phyloP scores from a whole-genome alignment of 2,113 vertebrate species.

The Jacana jacana region DNA sequence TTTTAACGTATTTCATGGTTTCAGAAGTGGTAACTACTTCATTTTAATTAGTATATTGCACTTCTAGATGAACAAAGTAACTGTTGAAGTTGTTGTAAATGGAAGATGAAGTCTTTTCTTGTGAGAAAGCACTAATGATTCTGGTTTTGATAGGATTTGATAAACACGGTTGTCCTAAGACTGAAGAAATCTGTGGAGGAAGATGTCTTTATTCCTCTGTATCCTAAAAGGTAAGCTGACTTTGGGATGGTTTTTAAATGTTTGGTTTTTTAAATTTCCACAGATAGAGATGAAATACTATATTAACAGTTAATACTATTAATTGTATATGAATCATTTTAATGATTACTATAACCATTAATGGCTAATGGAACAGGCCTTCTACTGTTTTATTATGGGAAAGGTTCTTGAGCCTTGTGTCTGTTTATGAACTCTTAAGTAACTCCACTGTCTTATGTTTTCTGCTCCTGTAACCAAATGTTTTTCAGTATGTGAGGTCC shows the following conservation, averaged over 20 bases:
- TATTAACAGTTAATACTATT: not conserved
- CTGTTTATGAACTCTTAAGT: not conserved
- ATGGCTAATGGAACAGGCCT: not conserved
- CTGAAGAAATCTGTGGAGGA: constrained; percentile 87
- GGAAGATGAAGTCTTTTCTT: not conserved
- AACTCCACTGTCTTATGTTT: not conserved
- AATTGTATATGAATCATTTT: not conserved
- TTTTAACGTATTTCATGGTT: not conserved
- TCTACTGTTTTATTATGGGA: not conserved
- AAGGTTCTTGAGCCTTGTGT: not conserved
- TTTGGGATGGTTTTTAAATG: not conserved
- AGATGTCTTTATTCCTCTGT: constrained; percentile 92
- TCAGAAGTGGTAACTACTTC: not conserved
- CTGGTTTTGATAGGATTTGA: constrained; percentile 75
- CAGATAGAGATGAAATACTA: not conserved
- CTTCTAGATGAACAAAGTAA: not conserved
- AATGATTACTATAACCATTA: not conserved
- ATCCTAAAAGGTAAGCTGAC: constrained; percentile 72
- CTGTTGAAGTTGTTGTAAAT: not conserved
- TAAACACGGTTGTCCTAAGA: constrained; percentile 73
- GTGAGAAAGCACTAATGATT: not conserved
- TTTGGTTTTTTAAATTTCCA: not conserved
- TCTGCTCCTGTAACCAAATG: not conserved
- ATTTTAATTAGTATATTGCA: not conserved
- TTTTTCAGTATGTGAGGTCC: not conserved